These are phyloP conservation scores for Mobula hypostoma DNA, from an alignment of 2,113 vertebrate genomes.

Conservation along the genomic window DNA sequence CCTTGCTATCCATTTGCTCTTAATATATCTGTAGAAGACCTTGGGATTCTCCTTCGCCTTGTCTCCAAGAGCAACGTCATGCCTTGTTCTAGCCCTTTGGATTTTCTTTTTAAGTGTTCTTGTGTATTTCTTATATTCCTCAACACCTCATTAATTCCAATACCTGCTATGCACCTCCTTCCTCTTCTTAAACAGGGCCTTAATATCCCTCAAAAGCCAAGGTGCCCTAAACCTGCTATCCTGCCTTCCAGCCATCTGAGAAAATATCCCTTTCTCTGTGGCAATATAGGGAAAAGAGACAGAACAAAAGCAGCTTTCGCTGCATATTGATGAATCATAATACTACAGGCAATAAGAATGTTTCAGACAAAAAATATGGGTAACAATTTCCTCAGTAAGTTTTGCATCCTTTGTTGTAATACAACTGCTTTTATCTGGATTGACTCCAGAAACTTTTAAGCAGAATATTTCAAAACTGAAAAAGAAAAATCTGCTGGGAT, in stretches of 20 bases:
- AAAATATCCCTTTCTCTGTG: neutral
- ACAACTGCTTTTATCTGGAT: neutral
- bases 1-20: too few relatives aligned
- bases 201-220: too few relatives aligned
- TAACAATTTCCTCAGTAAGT: neutral
- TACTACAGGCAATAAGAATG: neutral
- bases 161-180: too few relatives aligned
- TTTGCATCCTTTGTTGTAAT: neutral
- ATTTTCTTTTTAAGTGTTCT: too few relatives aligned
- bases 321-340: neutral
- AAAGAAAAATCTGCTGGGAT: neutral
- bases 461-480: neutral
- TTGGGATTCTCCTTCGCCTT: too few relatives aligned
- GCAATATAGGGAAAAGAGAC: neutral
- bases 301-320: neutral
- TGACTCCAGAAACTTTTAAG: neutral
- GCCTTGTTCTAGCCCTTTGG: too few relatives aligned
- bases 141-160: too few relatives aligned
- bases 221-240: too few relatives aligned
- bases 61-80: too few relatives aligned
- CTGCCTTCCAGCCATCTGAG: neutral
- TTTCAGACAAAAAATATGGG: neutral
- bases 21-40: too few relatives aligned
- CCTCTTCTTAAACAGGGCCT: too few relatives aligned
- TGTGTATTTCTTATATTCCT: too few relatives aligned